Percentiles rank a stretch among this genome's conserved stretches.
phyloP scores from a whole-genome alignment of 2,888 invertebrate genomes.

The Rutpela maculata region DNA sequence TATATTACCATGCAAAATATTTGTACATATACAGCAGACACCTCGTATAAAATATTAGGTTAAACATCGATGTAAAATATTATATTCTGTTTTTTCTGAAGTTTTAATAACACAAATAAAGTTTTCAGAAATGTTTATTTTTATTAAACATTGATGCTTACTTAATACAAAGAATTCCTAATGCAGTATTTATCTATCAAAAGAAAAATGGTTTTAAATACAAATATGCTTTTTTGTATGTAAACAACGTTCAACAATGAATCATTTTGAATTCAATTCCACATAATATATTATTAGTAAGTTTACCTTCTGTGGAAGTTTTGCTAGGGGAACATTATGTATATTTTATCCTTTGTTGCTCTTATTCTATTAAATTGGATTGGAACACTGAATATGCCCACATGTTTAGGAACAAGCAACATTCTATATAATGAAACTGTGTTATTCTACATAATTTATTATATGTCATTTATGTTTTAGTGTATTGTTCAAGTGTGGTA shows the following conservation, averaged over 20 bases:
- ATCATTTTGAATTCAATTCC: neutral
- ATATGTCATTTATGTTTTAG: constrained; percentile 53
- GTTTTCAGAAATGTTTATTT: too few relatives aligned
- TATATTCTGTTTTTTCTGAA: too few relatives aligned
- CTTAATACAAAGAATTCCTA: too few relatives aligned
- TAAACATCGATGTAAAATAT: too few relatives aligned
- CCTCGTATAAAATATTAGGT: too few relatives aligned
- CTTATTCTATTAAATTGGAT: neutral
- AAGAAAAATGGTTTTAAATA: neutral
- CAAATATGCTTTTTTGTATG: neutral
- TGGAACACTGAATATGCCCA: neutral
- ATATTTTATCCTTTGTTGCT: neutral
- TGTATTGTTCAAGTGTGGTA: constrained; percentile 61
- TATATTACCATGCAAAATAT: too few relatives aligned
- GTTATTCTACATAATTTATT: neutral
- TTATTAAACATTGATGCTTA: too few relatives aligned
- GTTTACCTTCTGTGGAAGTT: neutral
- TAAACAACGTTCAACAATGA: neutral
- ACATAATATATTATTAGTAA: neutral
- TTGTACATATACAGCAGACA: too few relatives aligned
- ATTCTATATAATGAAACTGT: neutral
- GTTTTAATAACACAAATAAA: too few relatives aligned
- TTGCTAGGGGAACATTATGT: neutral
- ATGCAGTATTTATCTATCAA: neutral
- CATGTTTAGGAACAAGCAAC: neutral